Evolutionary conservation across 2,888 invertebrate species (phyloP).

Genomic region (Hemistola chrysoprasaria): DNA sequence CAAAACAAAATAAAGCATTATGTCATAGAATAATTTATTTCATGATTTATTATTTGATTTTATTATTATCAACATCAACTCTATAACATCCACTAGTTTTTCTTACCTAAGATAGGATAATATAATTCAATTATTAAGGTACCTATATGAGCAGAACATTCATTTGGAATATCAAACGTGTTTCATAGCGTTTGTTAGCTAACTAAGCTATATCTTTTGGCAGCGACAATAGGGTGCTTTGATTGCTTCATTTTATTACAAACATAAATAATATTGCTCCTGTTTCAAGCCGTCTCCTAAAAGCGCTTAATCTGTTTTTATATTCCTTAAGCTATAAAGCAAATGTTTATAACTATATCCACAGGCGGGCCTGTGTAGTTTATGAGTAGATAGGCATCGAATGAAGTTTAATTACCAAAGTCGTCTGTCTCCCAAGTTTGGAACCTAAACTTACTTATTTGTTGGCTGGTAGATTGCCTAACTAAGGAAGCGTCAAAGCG

Average conservation of each 20-base stretch:
- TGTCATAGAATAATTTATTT: no score
- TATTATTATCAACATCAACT: no score
- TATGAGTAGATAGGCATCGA: constrained; percentile 22
- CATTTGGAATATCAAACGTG: no score
- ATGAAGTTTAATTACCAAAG: constrained; percentile 31
- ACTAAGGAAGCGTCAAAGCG: constrained; percentile 14
- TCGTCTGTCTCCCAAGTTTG: constrained; percentile 23
- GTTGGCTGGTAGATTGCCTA: constrained; percentile 24
- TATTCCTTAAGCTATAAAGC: constrained; percentile 12
- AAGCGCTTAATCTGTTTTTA: constrained; percentile 11
- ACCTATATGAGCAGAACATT: no score
- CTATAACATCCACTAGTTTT: no score
- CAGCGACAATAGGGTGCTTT: constrained; percentile 4
- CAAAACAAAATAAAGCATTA: no score
- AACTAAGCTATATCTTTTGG: constrained; percentile 1
- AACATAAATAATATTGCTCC: constrained; percentile 17
- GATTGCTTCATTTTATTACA: constrained; percentile 15
- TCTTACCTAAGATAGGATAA: no score
- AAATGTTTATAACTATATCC: constrained; percentile 9
- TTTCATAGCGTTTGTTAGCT: neutral
- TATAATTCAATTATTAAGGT: no score
- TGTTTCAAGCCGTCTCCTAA: constrained; percentile 10
- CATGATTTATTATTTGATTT: no score
- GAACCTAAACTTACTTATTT: constrained; percentile 26
- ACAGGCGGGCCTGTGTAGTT: constrained; percentile 7